Percentiles rank a stretch among this genome's conserved stretches.
Evolutionary conservation across 2,888 invertebrate genomes (phyloP).

Genomic region (Oscheius sp.): DNA sequence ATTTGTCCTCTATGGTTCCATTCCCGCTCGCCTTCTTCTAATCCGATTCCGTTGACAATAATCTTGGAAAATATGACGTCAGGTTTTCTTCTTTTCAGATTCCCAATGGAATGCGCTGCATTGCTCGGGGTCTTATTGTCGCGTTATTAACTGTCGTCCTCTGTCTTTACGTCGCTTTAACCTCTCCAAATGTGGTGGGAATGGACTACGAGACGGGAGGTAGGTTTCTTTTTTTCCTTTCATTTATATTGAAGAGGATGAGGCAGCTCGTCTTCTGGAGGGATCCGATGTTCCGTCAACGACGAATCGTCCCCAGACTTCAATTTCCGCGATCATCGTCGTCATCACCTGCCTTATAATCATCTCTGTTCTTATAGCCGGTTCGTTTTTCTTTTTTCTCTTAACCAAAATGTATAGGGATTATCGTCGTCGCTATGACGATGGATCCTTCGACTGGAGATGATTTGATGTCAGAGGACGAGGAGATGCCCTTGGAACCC

Average conservation of each 20-base stretch:
- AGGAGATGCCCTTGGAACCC: background rate
- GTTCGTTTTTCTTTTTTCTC: background rate
- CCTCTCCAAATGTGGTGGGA: background rate
- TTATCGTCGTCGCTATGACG: slow-evolving; percentile 17
- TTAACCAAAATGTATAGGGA: background rate
- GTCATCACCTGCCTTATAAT: slow-evolving; percentile 18
- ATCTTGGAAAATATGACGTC: background rate
- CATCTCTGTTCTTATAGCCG: slow-evolving; percentile 24
- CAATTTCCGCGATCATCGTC: slow-evolving; percentile 19
- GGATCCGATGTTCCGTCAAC: background rate
- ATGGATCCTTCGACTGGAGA: slow-evolving; percentile 11
- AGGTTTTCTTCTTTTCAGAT: background rate
- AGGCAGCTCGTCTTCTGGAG: slow-evolving; percentile 10
- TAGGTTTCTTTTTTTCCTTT: background rate
- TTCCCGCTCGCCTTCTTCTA: too few relatives aligned
- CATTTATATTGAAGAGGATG: background rate
- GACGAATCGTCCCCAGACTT: background rate
- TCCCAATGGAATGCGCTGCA: slow-evolving; percentile 22
- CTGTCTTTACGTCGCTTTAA: slow-evolving; percentile 15
- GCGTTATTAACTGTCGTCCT: slow-evolving; percentile 9
- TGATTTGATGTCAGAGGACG: slow-evolving; percentile 3
- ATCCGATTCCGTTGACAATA: too few relatives aligned
- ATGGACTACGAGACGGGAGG: background rate
- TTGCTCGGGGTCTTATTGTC: slow-evolving; percentile 18
- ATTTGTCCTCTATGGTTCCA: too few relatives aligned